phyloP scores from a whole-genome alignment of 2,113 vertebrate species.

The Antennarius striatus region DNA sequence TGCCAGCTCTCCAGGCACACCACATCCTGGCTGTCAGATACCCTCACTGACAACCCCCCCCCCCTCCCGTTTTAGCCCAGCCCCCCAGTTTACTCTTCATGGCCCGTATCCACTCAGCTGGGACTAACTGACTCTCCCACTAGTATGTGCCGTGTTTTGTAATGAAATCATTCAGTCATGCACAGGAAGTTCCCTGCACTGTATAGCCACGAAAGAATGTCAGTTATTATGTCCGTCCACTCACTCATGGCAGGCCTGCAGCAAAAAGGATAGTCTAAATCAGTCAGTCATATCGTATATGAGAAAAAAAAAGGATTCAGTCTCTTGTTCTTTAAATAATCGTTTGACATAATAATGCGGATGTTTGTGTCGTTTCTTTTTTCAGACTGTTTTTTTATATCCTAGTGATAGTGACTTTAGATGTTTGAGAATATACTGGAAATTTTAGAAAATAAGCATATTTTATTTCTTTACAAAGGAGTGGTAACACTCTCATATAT shows the following conservation, averaged over 20 bases:
- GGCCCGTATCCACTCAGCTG: constrained; percentile 65
- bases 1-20: constrained; percentile 53
- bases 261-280: constrained; percentile 16
- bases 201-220: constrained; percentile 66
- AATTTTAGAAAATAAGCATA: background rate
- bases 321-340: constrained; percentile 10
- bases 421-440: background rate
- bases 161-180: constrained; percentile 77
- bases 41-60: constrained; percentile 40
- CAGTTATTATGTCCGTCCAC: constrained; percentile 57
- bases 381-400: background rate
- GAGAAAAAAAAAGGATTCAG: constrained; percentile 5
- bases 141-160: constrained; percentile 68
- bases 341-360: no score
- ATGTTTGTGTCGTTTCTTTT: no score
- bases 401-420: background rate
- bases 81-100: constrained; percentile 57
- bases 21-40: constrained; percentile 38
- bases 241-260: constrained; percentile 29
- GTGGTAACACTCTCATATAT: no score
- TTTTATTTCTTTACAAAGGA: background rate
- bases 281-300: constrained; percentile 37
- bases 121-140: constrained; percentile 73
- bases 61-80: constrained; percentile 46
- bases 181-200: constrained; percentile 63